Percentiles rank a stretch among this genome's conserved stretches.
phyloP scores from a whole-genome alignment of 2,888 invertebrate genomes.

The Cantharis flavilabris region DNA sequence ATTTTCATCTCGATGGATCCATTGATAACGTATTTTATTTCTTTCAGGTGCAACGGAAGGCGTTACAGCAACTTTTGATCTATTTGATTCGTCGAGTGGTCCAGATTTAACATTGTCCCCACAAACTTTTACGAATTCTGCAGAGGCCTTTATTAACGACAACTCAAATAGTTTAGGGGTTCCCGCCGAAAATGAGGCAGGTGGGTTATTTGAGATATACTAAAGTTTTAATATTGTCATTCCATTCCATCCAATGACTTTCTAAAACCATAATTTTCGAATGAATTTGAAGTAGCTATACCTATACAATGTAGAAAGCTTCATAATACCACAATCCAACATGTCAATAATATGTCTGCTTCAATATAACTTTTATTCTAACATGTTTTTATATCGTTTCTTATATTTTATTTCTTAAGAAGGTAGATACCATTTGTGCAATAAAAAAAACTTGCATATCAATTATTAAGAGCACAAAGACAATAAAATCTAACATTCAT shows the following conservation, averaged over 20 bases:
- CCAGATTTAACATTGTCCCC: slow-evolving; percentile 66
- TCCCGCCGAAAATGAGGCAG: slow-evolving; percentile 64
- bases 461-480: slow-evolving; percentile 17
- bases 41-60: slow-evolving; percentile 49
- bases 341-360: neutral
- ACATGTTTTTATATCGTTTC: neutral
- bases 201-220: slow-evolving; percentile 49
- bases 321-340: neutral
- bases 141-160: slow-evolving; percentile 68
- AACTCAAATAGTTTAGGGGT: slow-evolving; percentile 67
- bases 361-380: neutral
- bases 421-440: neutral
- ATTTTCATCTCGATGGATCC: neutral
- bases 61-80: slow-evolving; percentile 58
- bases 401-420: neutral
- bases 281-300: neutral
- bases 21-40: neutral
- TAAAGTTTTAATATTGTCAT: neutral
- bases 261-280: neutral
- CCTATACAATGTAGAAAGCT: neutral
- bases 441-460: slow-evolving; percentile 8
- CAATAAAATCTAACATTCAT: slow-evolving; percentile 29
- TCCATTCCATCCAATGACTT: neutral
- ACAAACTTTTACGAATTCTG: slow-evolving; percentile 66
- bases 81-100: slow-evolving; percentile 65